Evolutionary conservation across 35 echinoderm and acorn worm species (phyloP).

Genomic region (Chiridota heheva): DNA sequence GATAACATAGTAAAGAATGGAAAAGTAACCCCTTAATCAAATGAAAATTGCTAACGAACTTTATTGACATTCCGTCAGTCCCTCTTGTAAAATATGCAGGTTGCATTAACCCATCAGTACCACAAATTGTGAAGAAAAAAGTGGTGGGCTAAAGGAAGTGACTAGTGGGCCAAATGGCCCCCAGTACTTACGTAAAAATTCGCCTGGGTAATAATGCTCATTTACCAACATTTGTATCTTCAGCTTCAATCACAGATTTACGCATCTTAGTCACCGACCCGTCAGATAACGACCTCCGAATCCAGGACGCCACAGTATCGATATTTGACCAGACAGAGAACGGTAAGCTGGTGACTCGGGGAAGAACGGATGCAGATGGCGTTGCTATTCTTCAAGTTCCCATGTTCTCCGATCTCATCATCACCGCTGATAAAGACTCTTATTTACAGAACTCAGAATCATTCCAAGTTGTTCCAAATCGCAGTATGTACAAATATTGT

Average conservation of each 20-base stretch:
- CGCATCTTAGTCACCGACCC: slow-evolving; percentile 18
- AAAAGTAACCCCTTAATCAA: too few relatives aligned
- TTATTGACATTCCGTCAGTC: too few relatives aligned
- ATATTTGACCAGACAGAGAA: slow-evolving; percentile 5
- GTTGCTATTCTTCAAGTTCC: slow-evolving; percentile 31
- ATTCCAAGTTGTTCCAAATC: slow-evolving; percentile 13
- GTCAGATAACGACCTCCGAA: not conserved
- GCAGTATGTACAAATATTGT: slow-evolving; percentile 8
- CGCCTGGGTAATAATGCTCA: too few relatives aligned
- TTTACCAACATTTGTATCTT: too few relatives aligned
- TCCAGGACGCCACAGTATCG: slow-evolving; percentile 12
- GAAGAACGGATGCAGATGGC: slow-evolving; percentile 22
- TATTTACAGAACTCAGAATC: slow-evolving; percentile 27
- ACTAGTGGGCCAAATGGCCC: too few relatives aligned
- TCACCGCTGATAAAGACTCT: slow-evolving; percentile 24
- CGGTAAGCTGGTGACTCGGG: slow-evolving; percentile 12
- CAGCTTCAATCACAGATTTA: slow-evolving; percentile 26
- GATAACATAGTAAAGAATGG: too few relatives aligned
- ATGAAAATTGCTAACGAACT: too few relatives aligned
- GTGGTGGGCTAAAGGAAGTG: too few relatives aligned
- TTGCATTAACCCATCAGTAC: too few relatives aligned
- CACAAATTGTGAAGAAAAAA: too few relatives aligned
- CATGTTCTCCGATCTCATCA: slow-evolving; percentile 9
- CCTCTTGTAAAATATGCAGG: too few relatives aligned
- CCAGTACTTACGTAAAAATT: too few relatives aligned